Evolutionary conservation across 1,140 invertebrate genomes (phyloP), one percentile per base, ranked within the genome.

Genomic region (Zaprionus inermis): DNA sequence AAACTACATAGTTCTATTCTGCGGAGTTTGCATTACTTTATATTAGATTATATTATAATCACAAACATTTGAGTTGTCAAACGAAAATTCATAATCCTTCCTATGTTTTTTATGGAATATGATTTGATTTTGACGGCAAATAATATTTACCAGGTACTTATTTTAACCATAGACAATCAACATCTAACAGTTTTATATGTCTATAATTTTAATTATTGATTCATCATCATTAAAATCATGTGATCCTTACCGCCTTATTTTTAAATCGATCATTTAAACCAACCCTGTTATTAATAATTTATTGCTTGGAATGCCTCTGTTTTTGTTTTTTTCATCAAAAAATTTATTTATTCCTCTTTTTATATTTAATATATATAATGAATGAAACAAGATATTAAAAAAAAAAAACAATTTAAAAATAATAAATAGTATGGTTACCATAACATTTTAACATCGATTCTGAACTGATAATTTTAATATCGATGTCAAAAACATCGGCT

Each of bases 401-500:
- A n/a, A n/a, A n/a, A n/a, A n/a, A n/a, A n/a, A n/a, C n/a, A n/a
- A n/a, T n/a, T n/a, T 2, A 28, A 28, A 28, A 5, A 2, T 5
- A 28, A 5, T 28, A 28, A 28, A 4, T 28, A 5, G 3, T 28
- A 28, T 28, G 3, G 24, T 4, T 1, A 28, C 24, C n/a, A 38
- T 7, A n/a, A 1, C n/a, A n/a, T n/a, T 38, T 2, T n/a, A 7
- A 36, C 34, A 12, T 14, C 2, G 2, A 1, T 38, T 11, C 20
- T 4, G 9, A 12, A 14, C 18, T 49, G 10, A 24, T 34, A 7
- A 14, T 16, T 7, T 1, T 5, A n/a, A 6, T 63, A 70, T 70
- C 68, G 68, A 70, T 64, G 38, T 3, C 4, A 11, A 9, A 34
- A 64, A 12, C 16, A 20, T 36, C 14, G 11, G 28, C 22, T 3